Percentiles rank a stretch among this genome's conserved stretches.
These are phyloP conservation scores for Philaethria dido DNA, from an alignment of 2,888 invertebrate species.

Conservation along the genomic window DNA sequence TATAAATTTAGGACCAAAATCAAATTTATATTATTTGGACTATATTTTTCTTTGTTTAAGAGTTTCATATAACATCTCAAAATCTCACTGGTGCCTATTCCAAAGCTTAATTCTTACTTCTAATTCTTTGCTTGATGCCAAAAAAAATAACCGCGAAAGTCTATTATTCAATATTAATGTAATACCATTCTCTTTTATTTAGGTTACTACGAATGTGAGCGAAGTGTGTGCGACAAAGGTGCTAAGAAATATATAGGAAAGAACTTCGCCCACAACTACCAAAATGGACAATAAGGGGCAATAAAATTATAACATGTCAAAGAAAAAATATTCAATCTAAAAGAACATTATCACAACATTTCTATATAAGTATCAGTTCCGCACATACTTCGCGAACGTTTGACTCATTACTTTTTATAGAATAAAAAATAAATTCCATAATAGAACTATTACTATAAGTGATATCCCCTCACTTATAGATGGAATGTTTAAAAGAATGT, in stretches of 20 bases:
- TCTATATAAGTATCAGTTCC: slow-evolving; percentile 25
- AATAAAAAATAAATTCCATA: slow-evolving; percentile 81
- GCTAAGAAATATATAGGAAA: slow-evolving; percentile 8
- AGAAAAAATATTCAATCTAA: slow-evolving; percentile 23
- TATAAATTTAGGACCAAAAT: not conserved
- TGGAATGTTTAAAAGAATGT: slow-evolving; percentile 75
- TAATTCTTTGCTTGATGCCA: slow-evolving; percentile 80
- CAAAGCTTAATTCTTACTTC: slow-evolving; percentile 73
- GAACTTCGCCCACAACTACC: slow-evolving; percentile 8
- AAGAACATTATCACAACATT: slow-evolving; percentile 14
- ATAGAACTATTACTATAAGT: slow-evolving; percentile 74
- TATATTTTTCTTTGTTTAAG: not conserved
- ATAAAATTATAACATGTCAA: slow-evolving; percentile 26
- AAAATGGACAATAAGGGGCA: slow-evolving; percentile 37
- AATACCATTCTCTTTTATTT: slow-evolving; percentile 71
- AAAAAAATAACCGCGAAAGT: slow-evolving; percentile 75
- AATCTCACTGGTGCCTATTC: slow-evolving; percentile 77
- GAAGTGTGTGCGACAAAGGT: slow-evolving; percentile 55
- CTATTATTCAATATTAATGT: slow-evolving; percentile 71
- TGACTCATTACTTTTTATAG: slow-evolving; percentile 77
- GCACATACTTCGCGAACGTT: slow-evolving; percentile 62
- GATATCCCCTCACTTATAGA: slow-evolving; percentile 80
- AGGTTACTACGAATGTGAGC: slow-evolving; percentile 67
- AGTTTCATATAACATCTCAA: not conserved
- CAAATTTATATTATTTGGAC: not conserved